Conservation (phyloP, 2,113 vertebrate genomes). For the Shinisaurus crocodilurus region DNA sequence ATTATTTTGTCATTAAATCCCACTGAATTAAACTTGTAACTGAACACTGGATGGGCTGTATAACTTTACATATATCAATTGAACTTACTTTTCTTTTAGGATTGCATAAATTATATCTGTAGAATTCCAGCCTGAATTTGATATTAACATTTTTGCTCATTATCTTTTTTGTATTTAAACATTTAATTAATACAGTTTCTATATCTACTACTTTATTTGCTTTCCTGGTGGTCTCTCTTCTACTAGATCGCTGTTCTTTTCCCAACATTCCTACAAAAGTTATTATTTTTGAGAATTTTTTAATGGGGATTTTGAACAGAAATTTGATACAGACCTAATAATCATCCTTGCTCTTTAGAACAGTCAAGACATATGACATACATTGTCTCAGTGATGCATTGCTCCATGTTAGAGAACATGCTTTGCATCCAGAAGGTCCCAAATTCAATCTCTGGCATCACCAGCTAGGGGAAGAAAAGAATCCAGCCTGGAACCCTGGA, state of each 20-base stretch:
- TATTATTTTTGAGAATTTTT: neutral
- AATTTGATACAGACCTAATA: neutral
- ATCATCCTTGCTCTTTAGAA: neutral
- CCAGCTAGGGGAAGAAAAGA: too few species aligned
- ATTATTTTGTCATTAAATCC: neutral
- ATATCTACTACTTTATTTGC: slow-evolving; percentile 30
- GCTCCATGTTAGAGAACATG: neutral
- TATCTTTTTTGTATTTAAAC: slow-evolving; percentile 35
- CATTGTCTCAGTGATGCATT: neutral
- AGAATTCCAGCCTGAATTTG: slow-evolving; percentile 52
- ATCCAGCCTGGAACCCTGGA: too few species aligned
- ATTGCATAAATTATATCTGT: slow-evolving; percentile 29
- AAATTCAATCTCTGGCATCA: too few species aligned
- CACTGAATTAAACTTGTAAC: slow-evolving; percentile 5
- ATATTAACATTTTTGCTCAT: slow-evolving; percentile 48
- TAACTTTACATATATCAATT: neutral
- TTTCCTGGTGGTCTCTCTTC: slow-evolving; percentile 15
- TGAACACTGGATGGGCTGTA: neutral
- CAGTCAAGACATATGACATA: neutral
- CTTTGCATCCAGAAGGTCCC: too few species aligned
- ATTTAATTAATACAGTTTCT: slow-evolving; percentile 52
- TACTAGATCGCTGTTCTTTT: neutral
- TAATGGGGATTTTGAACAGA: neutral
- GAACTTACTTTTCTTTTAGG: slow-evolving; percentile 25
- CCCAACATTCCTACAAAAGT: neutral